Evolutionary conservation across 2,113 vertebrate species (phyloP), one percentile per base, ranked within the genome.

Genomic region (Ophiodon elongatus): DNA sequence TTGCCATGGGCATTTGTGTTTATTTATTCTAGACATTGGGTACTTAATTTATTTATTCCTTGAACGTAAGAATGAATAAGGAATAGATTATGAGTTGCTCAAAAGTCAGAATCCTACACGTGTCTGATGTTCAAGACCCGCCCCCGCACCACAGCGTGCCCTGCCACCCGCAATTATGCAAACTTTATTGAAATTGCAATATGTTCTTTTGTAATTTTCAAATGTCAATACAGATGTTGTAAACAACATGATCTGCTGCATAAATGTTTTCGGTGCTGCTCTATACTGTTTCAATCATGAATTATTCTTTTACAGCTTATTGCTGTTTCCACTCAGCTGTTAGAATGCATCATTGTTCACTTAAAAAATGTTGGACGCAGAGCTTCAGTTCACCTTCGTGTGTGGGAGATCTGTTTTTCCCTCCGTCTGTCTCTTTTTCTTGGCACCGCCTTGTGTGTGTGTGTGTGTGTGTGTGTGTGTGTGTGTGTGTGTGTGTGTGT

Each of bases 321-420:
- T 25, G 4, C 13, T 25, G 54, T 69, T 68, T 74, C 35, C n/a
- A 47, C 63, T 83, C 59, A 52, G 66, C 75, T 80, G 76, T 62
- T 67, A 4, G 63, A 8, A 23, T 59, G 62, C n/a, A 47, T 79
- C 29, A 9, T 23, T 9, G 13, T 50, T 45, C 19, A 45, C 29
- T 41, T 52, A 19, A 23, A 85, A 65, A 29, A 21, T 47, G 50
- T 62, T 45, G 29, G 64, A 73, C 15, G 14, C 31, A 52, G 56
- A 78, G 35, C 81, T 57, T 78, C 25, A 73, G 1, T 39, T 64
- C 54, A 8, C 50, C 41, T 64, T 73, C 10, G 52, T 79, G 83
- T 80, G 80, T 73, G 76, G 27, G 74, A 69, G 85, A 71, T 75
- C 85, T 83, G 80, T 78, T 88, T 78, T 85, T 77, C 85, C 79